phyloP scores from a whole-genome alignment of 2,888 invertebrate species.

The Platycheirus albimanus region DNA sequence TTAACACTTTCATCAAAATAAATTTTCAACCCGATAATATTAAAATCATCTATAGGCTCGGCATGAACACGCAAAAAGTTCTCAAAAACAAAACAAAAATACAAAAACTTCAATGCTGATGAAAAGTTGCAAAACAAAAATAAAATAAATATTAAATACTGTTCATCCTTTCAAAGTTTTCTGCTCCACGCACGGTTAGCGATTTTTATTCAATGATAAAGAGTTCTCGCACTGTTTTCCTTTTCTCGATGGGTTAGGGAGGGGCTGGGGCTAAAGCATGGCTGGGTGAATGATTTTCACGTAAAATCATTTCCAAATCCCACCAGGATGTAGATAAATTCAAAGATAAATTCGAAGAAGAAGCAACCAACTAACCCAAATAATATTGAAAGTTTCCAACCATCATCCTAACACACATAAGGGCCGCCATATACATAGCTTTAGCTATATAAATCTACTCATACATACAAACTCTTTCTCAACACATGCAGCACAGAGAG shows the following conservation, averaged over 20 bases:
- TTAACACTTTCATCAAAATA: neutral
- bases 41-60: neutral
- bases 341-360: slow-evolving; percentile 28
- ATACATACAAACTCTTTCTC: slow-evolving; percentile 5
- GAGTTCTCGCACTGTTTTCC: slow-evolving; percentile 22
- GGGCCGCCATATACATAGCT: neutral
- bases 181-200: slow-evolving; percentile 29
- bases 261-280: neutral
- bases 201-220: slow-evolving; percentile 43
- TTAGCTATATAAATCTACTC: neutral
- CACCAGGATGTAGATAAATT: slow-evolving; percentile 49
- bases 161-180: slow-evolving; percentile 35
- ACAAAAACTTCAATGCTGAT: neutral
- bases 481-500: slow-evolving; percentile 28
- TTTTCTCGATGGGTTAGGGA: too few species aligned
- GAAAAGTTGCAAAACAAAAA: slow-evolving; percentile 47
- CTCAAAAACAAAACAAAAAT: too few species aligned
- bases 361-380: slow-evolving; percentile 57
- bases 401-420: slow-evolving; percentile 31
- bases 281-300: slow-evolving; percentile 28
- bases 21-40: too few species aligned
- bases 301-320: slow-evolving; percentile 48
- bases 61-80: too few species aligned
- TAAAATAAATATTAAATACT: slow-evolving; percentile 28
- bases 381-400: slow-evolving; percentile 61